Percentiles rank a stretch among this genome's conserved stretches.
Evolutionary conservation across 2,888 invertebrate genomes (phyloP).

Genomic region (Acronicta aceris): DNA sequence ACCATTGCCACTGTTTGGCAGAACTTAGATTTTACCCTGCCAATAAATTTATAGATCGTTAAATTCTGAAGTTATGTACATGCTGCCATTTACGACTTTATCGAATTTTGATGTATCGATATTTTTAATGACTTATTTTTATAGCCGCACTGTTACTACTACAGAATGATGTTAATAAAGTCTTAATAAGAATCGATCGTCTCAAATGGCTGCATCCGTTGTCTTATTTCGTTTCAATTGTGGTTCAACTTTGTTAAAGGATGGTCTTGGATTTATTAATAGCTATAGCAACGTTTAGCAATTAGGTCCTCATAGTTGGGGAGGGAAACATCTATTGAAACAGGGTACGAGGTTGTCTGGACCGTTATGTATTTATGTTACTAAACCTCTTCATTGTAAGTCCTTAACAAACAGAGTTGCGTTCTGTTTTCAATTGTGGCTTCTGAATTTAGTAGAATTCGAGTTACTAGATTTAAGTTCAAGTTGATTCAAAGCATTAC

Average conservation of each 20-base stretch:
- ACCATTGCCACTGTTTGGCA: no score
- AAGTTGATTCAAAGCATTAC: conserved; percentile 5
- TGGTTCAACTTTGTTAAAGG: conserved; percentile 67
- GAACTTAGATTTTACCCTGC: no score
- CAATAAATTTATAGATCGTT: no score
- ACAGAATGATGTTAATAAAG: conserved; percentile 43
- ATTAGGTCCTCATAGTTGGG: conserved; percentile 52
- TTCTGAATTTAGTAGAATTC: conserved; percentile 17
- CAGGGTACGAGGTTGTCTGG: conserved; percentile 34
- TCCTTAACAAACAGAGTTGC: conserved; percentile 39
- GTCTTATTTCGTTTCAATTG: conserved; percentile 69
- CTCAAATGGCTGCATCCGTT: conserved; percentile 85
- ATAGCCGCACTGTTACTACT: no score
- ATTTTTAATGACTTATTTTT: no score
- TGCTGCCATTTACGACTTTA: no score
- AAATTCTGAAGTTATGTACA: no score
- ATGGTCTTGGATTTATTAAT: conserved; percentile 58
- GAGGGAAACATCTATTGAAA: conserved; percentile 42
- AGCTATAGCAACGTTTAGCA: conserved; percentile 49
- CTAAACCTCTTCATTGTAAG: conserved; percentile 45
- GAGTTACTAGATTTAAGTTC: conserved; percentile 13
- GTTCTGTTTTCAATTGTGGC: conserved; percentile 30
- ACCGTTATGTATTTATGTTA: conserved; percentile 40
- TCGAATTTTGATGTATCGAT: no score
- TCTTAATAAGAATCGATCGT: conserved; percentile 75